Evolutionary conservation across 2,113 vertebrate species (phyloP).

Genomic region (Megalops atlanticus): DNA sequence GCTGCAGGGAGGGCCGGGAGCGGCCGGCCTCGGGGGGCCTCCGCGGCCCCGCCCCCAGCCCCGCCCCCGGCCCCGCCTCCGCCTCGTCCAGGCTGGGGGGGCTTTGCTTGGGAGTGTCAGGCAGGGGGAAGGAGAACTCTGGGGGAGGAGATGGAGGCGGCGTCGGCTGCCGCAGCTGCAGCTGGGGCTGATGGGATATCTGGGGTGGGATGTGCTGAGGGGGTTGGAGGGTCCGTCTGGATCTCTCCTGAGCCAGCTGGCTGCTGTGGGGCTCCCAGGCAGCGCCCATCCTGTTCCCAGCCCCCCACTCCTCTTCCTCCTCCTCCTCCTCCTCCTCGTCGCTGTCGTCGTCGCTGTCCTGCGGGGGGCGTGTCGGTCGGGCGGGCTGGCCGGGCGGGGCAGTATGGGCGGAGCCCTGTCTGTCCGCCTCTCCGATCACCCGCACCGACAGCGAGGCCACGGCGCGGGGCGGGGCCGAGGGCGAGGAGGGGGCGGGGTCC

Average conservation of each 20-base stretch:
- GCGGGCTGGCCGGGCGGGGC: background rate
- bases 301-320: slow-evolving; percentile 61
- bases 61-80: slow-evolving; percentile 7
- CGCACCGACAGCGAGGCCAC: slow-evolving; percentile 51
- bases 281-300: slow-evolving; percentile 48
- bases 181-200: slow-evolving; percentile 52
- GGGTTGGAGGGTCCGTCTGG: slow-evolving; percentile 51
- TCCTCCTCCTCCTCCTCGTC: slow-evolving; percentile 68
- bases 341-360: slow-evolving; percentile 68
- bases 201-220: slow-evolving; percentile 56
- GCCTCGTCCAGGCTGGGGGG: slow-evolving; percentile 60
- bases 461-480: slow-evolving; percentile 50
- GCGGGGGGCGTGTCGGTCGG: slow-evolving; percentile 40
- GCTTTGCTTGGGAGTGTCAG: slow-evolving; percentile 77
- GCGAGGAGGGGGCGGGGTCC: slow-evolving; percentile 28
- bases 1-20: slow-evolving; percentile 52
- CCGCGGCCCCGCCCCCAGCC: background rate
- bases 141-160: slow-evolving; percentile 74
- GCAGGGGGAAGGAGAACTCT: slow-evolving; percentile 72
- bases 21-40: slow-evolving; percentile 53
- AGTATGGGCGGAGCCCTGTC: background rate
- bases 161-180: slow-evolving; percentile 72
- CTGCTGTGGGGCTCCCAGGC: slow-evolving; percentile 57
- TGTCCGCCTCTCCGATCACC: slow-evolving; percentile 49
- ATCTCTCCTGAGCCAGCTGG: slow-evolving; percentile 61